phyloP scores from a whole-genome alignment of 2,888 invertebrate genomes.

The Dichetophora obliterata region DNA sequence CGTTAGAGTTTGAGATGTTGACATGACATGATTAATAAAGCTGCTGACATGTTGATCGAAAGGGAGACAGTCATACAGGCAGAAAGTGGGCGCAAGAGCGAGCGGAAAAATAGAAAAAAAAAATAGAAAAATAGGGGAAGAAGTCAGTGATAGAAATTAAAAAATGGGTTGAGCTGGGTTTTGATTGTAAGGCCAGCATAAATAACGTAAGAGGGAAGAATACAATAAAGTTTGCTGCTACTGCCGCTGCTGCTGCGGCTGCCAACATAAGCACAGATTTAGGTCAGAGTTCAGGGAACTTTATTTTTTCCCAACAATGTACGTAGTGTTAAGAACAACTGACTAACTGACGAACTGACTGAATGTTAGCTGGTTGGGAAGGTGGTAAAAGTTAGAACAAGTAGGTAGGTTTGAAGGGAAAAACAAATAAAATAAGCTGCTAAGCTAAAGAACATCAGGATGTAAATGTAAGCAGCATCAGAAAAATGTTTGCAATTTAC shows the following conservation, averaged over 20 bases:
- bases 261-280: slow-evolving; percentile 42
- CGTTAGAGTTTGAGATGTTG: slow-evolving; percentile 44
- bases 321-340: neutral
- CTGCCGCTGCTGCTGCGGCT: slow-evolving; percentile 3
- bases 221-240: slow-evolving; percentile 7
- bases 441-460: neutral
- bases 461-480: too few species aligned
- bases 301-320: slow-evolving; percentile 2
- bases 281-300: slow-evolving; percentile 54
- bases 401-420: neutral
- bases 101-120: too few species aligned
- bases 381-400: neutral
- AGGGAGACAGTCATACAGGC: neutral
- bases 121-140: neutral
- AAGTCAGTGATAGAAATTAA: neutral
- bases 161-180: neutral
- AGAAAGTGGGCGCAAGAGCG: too few species aligned
- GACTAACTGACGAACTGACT: neutral
- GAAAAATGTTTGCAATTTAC: too few species aligned
- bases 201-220: neutral
- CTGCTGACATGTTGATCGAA: slow-evolving; percentile 60
- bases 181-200: neutral
- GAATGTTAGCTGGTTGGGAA: neutral
- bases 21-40: slow-evolving; percentile 65
- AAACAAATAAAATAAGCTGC: neutral